Evolutionary conservation across 1,140 invertebrate genomes (phyloP).

Genomic region (Aphis craccivora): DNA sequence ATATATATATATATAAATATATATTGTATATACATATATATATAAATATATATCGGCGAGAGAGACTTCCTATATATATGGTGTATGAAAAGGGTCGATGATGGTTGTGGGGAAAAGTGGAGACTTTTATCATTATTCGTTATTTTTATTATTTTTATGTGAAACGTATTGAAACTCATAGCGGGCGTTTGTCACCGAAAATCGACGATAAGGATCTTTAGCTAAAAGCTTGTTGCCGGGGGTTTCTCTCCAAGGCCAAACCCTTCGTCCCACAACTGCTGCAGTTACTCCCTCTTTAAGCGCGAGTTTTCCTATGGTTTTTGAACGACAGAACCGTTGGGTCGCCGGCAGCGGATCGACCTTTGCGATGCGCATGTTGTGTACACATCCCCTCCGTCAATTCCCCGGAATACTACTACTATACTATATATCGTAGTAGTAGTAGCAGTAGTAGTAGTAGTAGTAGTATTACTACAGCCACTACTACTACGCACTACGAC

Average conservation of each 20-base stretch:
- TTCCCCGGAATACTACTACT: background rate
- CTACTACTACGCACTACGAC: constrained; percentile 31
- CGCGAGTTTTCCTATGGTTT: background rate
- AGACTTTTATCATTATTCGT: background rate
- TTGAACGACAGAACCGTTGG: too few relatives aligned
- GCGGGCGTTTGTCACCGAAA: background rate
- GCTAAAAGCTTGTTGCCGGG: constrained; percentile 49
- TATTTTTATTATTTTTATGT: constrained; percentile 22
- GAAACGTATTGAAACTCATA: constrained; percentile 4
- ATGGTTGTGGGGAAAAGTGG: background rate
- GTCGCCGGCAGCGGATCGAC: background rate
- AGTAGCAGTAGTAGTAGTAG: background rate
- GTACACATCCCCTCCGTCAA: background rate
- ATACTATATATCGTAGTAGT: background rate
- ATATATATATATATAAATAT: too few relatives aligned
- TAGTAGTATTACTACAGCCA: constrained; percentile 28
- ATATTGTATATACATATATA: too few relatives aligned
- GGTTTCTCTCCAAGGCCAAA: constrained; percentile 22
- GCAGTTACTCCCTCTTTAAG: background rate
- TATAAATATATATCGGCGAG: background rate
- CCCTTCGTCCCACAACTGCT: background rate
- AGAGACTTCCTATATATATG: background rate
- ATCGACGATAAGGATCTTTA: background rate
- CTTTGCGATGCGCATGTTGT: constrained; percentile 46
- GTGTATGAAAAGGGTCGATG: background rate